Conservation (phyloP, 2,797 vertebrate species). For the Pygocentrus nattereri region DNA sequence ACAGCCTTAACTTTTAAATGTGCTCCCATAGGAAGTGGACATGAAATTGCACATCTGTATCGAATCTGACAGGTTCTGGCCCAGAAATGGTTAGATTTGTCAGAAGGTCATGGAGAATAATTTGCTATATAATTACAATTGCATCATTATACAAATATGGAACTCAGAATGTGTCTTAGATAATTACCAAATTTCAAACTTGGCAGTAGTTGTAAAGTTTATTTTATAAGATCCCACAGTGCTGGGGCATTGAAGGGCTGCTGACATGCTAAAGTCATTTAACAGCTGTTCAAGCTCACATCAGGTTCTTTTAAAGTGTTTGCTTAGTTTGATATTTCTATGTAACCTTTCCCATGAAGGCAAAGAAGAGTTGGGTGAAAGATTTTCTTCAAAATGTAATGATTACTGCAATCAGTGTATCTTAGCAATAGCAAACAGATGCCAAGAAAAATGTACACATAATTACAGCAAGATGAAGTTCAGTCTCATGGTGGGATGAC, state of each 20-base stretch:
- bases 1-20: background rate
- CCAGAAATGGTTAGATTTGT: constrained; percentile 4
- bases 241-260: background rate
- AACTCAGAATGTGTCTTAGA: background rate
- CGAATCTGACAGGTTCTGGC: background rate
- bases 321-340: background rate
- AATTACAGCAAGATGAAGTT: constrained; percentile 17
- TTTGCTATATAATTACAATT: constrained; percentile 6
- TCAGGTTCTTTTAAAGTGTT: background rate
- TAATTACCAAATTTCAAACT: background rate
- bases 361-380: background rate
- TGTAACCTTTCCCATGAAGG: background rate
- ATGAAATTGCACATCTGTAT: background rate
- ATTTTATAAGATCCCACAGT: background rate
- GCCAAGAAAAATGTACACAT: background rate
- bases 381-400: background rate
- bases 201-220: background rate
- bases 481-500: background rate
- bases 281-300: background rate
- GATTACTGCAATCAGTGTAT: background rate
- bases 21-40: constrained; percentile 4
- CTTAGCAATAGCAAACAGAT: background rate
- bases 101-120: background rate
- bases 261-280: background rate
- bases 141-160: constrained; percentile 9